Evolutionary conservation across 1,140 invertebrate species (phyloP).

Genomic region (Hormaphis cornu): DNA sequence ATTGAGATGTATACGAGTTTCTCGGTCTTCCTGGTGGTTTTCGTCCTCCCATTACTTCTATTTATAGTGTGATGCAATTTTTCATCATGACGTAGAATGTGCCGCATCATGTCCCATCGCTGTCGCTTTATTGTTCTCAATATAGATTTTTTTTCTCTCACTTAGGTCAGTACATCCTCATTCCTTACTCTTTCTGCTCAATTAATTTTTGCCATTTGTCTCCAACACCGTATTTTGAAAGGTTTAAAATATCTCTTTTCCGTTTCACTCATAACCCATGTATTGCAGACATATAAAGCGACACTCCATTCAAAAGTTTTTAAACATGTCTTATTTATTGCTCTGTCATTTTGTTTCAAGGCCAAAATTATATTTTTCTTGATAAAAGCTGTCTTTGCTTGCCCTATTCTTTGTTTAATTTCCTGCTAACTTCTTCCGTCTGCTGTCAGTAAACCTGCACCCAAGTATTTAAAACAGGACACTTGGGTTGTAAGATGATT

Average conservation of each 20-base stretch:
- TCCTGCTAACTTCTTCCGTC: constrained; percentile 1
- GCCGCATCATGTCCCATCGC: neutral
- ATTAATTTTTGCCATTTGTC: neutral
- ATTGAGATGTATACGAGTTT: no score
- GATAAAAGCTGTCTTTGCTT: constrained; percentile 2
- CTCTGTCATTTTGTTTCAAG: neutral
- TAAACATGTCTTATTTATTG: neutral
- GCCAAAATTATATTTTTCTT: constrained; percentile 5
- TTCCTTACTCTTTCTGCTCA: constrained; percentile 18
- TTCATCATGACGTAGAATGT: neutral
- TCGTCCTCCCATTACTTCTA: neutral
- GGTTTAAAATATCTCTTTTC: neutral
- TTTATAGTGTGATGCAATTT: neutral
- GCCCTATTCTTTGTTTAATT: constrained; percentile 1
- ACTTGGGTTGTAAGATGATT: no score
- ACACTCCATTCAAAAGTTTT: neutral
- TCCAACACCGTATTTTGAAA: constrained; percentile 23
- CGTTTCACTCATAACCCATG: neutral
- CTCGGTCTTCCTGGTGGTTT: neutral
- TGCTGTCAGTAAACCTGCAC: neutral
- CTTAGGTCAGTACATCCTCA: constrained; percentile 1
- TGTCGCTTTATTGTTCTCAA: neutral
- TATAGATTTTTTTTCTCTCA: neutral
- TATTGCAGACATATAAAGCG: neutral
- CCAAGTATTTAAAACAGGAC: no score